These are phyloP conservation scores for Lineus longissimus DNA, from an alignment of 1,140 invertebrate genomes.

Conservation along the genomic window DNA sequence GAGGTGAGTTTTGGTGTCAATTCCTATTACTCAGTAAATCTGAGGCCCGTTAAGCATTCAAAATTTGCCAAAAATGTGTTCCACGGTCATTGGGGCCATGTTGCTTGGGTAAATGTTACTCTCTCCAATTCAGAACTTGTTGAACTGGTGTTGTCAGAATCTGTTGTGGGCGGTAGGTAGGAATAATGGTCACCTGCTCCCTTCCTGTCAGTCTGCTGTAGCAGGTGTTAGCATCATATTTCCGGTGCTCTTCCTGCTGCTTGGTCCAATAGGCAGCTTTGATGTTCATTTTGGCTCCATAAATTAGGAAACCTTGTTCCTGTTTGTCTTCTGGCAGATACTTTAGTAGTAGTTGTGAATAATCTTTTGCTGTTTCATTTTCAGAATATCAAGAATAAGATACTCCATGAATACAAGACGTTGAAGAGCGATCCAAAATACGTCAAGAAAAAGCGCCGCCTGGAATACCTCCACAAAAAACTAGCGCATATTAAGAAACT, in stretches of 20 bases:
- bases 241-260: too few relatives aligned
- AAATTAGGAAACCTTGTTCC: background rate
- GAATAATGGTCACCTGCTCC: too few relatives aligned
- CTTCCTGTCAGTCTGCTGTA: too few relatives aligned
- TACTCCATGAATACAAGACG: slow-evolving; percentile 74
- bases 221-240: too few relatives aligned
- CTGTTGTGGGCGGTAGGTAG: too few relatives aligned
- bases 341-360: slow-evolving; percentile 14
- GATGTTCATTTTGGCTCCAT: background rate
- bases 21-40: background rate
- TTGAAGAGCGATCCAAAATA: slow-evolving; percentile 72
- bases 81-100: too few relatives aligned
- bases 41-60: too few relatives aligned
- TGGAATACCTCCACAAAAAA: slow-evolving; percentile 83
- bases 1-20: slow-evolving; percentile 52
- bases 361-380: slow-evolving; percentile 27
- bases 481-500: slow-evolving; percentile 84
- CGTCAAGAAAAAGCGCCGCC: slow-evolving; percentile 68
- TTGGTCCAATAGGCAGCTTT: background rate
- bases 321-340: background rate
- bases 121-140: too few relatives aligned
- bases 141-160: too few relatives aligned
- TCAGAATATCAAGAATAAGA: slow-evolving; percentile 70
- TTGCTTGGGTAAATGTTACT: too few relatives aligned
- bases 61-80: background rate